Conservation (phyloP, 2,113 vertebrate genomes). For the Machaerirhynchus nigripectus region DNA sequence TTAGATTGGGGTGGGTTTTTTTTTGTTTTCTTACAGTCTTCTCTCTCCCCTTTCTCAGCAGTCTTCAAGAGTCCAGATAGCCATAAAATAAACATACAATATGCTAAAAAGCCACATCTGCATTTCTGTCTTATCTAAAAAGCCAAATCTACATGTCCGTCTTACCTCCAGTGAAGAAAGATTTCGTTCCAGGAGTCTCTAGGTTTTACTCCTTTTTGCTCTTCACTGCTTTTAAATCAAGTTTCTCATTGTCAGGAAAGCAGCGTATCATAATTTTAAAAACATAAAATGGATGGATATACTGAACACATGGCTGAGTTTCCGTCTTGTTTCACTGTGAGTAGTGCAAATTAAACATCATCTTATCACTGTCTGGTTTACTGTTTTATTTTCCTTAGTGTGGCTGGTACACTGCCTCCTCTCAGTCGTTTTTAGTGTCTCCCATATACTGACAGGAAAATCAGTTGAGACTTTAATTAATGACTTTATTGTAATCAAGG, state of each 20-base stretch:
- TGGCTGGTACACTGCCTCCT: not conserved
- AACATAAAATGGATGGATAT: not conserved
- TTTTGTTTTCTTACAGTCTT: not conserved
- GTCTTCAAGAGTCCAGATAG: not conserved
- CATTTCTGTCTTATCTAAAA: not conserved
- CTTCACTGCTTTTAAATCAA: not conserved
- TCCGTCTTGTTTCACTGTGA: not conserved
- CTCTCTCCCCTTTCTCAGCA: not conserved
- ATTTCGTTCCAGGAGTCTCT: not conserved
- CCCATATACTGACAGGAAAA: not conserved
- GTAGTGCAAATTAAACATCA: not conserved
- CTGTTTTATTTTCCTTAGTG: not conserved
- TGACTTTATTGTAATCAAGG: conserved; percentile 65
- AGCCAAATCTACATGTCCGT: not conserved
- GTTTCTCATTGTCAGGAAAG: not conserved
- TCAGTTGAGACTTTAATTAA: conserved; percentile 58
- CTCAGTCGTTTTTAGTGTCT: conserved; percentile 22
- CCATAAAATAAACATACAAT: not conserved
- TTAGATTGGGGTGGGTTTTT: rapidly evolving
- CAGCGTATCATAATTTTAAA: not conserved
- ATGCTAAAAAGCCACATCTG: not conserved
- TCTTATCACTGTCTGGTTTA: not conserved
- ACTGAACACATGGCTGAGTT: not conserved
- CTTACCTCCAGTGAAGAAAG: not conserved
- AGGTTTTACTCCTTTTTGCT: not conserved